A percentile compares a stretch with the other conserved stretches of the same genome.
These are phyloP conservation scores for Athene noctua DNA, from an alignment of 2,113 vertebrate genomes.

Conservation along the genomic window DNA sequence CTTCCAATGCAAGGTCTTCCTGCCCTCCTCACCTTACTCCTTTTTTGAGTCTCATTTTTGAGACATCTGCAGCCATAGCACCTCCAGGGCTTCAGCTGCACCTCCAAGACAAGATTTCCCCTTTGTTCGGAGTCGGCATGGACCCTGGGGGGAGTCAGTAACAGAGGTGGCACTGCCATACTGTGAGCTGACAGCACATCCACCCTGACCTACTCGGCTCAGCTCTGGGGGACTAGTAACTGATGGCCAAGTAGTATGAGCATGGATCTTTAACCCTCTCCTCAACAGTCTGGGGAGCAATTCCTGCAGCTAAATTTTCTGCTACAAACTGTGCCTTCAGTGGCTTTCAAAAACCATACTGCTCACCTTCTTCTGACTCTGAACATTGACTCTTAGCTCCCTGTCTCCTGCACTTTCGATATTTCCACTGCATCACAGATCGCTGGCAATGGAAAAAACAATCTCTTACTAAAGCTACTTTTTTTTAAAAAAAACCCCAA, in stretches of 20 bases:
- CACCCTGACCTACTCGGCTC: neutral
- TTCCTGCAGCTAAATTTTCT: neutral
- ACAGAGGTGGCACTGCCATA: rapidly evolving
- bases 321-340: neutral
- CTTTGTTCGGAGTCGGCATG: rapidly evolving
- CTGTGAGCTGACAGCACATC: neutral
- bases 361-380: neutral
- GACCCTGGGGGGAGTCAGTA: neutral
- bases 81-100: neutral
- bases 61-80: neutral
- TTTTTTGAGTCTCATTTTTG: neutral
- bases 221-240: neutral
- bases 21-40: neutral
- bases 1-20: neutral
- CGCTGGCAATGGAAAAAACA: neutral
- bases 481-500: neutral
- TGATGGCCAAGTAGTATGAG: neutral
- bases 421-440: neutral
- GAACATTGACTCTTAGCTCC: neutral
- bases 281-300: neutral
- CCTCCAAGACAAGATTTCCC: neutral
- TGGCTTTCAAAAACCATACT: neutral
- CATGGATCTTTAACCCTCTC: neutral
- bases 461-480: neutral
- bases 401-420: neutral